Evolutionary conservation across 2,113 vertebrate species (phyloP).

Genomic region (Aphyosemion australe): DNA sequence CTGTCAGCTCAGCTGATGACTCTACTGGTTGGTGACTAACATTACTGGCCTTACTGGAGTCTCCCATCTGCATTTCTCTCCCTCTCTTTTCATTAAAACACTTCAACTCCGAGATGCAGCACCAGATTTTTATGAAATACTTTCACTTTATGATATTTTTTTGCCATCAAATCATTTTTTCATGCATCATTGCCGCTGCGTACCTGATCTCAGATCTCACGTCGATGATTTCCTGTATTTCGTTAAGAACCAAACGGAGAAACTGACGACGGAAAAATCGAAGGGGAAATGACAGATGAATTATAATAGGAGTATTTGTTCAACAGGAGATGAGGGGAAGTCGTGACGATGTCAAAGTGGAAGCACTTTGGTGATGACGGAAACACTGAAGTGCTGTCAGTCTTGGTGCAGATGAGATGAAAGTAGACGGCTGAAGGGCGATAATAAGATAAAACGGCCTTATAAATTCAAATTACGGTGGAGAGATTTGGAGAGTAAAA

Average conservation of each 20-base stretch:
- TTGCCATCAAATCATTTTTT: too few relatives aligned
- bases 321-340: constrained; percentile 29
- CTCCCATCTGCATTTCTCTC: too few relatives aligned
- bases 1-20: too few relatives aligned
- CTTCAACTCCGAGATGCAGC: too few relatives aligned
- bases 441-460: constrained; percentile 45
- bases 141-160: too few relatives aligned
- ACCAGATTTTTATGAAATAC: too few relatives aligned
- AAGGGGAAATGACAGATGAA: constrained; percentile 19
- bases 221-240: background rate
- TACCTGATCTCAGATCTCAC: too few relatives aligned
- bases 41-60: too few relatives aligned
- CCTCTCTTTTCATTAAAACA: too few relatives aligned
- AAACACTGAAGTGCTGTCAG: constrained; percentile 48
- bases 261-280: constrained; percentile 1
- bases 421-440: background rate
- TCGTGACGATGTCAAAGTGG: constrained; percentile 39
- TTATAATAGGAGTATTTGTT: constrained; percentile 43
- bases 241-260: constrained; percentile 29
- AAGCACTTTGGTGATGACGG: constrained; percentile 40
- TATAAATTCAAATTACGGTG: constrained; percentile 13
- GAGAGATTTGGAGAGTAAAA: constrained; percentile 21
- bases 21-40: too few relatives aligned
- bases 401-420: constrained; percentile 28
- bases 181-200: too few relatives aligned